These are phyloP conservation scores for Drosophila maculinotata DNA, from an alignment of 2,888 invertebrate species.

Conservation along the genomic window DNA sequence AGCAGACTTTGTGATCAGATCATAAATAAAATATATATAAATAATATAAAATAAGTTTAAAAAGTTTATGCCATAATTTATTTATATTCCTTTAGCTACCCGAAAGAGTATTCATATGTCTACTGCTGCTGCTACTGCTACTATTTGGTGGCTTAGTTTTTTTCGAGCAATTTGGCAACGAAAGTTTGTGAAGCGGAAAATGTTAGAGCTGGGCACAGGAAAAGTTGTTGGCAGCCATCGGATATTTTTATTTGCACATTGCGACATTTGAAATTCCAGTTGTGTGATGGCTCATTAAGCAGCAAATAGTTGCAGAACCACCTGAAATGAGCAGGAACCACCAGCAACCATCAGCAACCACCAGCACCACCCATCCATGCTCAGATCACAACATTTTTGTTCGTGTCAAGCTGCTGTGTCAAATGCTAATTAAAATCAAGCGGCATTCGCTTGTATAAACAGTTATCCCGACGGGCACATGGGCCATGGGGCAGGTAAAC, in stretches of 20 bases:
- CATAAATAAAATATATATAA: too few species aligned
- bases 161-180: slow-evolving; percentile 16
- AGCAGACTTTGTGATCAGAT: too few species aligned
- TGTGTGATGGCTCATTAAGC: slow-evolving; percentile 71
- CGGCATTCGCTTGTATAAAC: slow-evolving; percentile 76
- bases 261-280: slow-evolving; percentile 69
- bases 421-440: slow-evolving; percentile 82
- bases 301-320: slow-evolving; percentile 36
- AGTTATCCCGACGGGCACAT: slow-evolving; percentile 31
- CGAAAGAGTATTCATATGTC: slow-evolving; percentile 10
- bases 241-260: slow-evolving; percentile 74
- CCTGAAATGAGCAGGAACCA: background rate
- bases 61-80: too few species aligned
- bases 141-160: background rate
- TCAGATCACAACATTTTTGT: slow-evolving; percentile 28
- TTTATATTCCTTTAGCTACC: too few species aligned
- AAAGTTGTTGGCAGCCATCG: slow-evolving; percentile 37
- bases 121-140: background rate
- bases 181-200: slow-evolving; percentile 72
- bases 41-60: too few species aligned
- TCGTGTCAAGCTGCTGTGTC: slow-evolving; percentile 80
- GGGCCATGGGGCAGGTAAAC: slow-evolving; percentile 38
- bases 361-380: slow-evolving; percentile 11
- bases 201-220: slow-evolving; percentile 44
- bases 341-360: slow-evolving; percentile 3